phyloP scores from a whole-genome alignment of 2,113 vertebrate genomes.

The Proteles cristata region DNA sequence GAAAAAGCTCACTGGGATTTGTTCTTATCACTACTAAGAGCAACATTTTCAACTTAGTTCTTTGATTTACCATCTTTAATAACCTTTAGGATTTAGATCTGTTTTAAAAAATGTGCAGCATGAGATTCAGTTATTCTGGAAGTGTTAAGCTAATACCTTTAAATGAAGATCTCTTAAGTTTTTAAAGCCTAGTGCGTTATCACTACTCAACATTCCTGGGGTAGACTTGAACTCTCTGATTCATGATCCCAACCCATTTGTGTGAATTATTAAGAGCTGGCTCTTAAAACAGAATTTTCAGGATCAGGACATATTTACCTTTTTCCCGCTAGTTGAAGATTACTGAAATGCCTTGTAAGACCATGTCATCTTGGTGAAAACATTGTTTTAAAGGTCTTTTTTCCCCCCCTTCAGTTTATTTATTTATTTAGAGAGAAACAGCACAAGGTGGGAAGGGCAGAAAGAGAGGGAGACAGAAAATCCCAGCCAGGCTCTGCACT shows the following conservation, averaged over 20 bases:
- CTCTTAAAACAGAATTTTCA: background rate
- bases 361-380: background rate
- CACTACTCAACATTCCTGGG: background rate
- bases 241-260: background rate
- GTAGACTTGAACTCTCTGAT: background rate
- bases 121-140: background rate
- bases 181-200: background rate
- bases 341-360: slow-evolving; percentile 1
- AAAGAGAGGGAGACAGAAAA: too few relatives aligned
- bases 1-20: background rate
- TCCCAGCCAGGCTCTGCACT: too few relatives aligned
- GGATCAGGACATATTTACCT: background rate
- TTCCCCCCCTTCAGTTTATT: background rate
- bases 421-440: too few relatives aligned
- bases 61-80: slow-evolving; percentile 4
- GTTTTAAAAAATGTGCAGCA: background rate
- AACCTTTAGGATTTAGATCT: background rate
- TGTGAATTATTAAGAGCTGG: background rate
- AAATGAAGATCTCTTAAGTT: slow-evolving; percentile 25
- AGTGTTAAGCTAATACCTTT: background rate
- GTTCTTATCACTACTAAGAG: background rate
- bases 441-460: too few relatives aligned
- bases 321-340: slow-evolving; percentile 31
- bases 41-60: slow-evolving; percentile 40
- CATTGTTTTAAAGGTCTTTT: slow-evolving; percentile 30